phyloP scores from a whole-genome alignment of 2,113 vertebrate species.

The Quiscalus mexicanus region DNA sequence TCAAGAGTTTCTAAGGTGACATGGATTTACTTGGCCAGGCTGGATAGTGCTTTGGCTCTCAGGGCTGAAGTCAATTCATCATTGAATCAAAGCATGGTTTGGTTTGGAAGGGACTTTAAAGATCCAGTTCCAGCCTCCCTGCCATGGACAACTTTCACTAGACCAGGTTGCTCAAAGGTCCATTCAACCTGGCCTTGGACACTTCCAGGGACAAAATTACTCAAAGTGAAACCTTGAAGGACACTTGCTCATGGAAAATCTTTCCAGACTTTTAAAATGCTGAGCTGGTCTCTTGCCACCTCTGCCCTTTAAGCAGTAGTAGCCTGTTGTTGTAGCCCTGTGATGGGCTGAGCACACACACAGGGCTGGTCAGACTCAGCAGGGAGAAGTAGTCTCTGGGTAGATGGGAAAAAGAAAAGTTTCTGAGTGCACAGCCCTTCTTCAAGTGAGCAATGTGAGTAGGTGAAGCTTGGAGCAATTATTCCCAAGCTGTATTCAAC shows the following conservation, averaged over 20 bases:
- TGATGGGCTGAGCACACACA: background rate
- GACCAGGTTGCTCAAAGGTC: background rate
- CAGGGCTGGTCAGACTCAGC: background rate
- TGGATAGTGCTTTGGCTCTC: background rate
- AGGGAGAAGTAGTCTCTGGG: background rate
- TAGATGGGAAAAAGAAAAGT: background rate
- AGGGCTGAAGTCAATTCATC: background rate
- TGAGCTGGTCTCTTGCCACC: background rate
- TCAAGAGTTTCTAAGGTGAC: background rate
- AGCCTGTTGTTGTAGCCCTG: background rate
- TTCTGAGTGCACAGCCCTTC: background rate
- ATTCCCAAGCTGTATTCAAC: background rate
- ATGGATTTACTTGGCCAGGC: background rate
- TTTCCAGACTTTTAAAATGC: background rate
- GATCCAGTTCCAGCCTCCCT: background rate
- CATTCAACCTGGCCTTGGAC: background rate
- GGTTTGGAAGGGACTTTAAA: background rate
- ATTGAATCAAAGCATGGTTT: background rate
- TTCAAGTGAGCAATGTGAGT: background rate
- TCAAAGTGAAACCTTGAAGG: background rate
- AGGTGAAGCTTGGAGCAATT: background rate
- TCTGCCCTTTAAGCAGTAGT: background rate
- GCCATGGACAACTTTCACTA: background rate
- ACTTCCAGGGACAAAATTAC: background rate
- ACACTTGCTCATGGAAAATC: background rate